These are phyloP conservation scores for Protosalanx chinensis DNA, from an alignment of 2,797 vertebrate species.

Conservation along the genomic window DNA sequence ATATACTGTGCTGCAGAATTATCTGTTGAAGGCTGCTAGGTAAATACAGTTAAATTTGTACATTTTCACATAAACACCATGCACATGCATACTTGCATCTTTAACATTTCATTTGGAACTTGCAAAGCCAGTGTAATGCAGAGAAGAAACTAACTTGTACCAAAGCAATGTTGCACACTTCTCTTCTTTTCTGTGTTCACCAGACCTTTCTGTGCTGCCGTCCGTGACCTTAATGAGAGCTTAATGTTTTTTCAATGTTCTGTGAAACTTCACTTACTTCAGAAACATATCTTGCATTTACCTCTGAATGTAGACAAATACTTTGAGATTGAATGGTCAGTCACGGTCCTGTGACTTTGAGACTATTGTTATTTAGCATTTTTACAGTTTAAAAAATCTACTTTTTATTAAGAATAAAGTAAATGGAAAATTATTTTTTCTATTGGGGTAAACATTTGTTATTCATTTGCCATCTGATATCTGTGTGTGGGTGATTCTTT, in stretches of 20 bases:
- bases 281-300: slow-evolving; percentile 33
- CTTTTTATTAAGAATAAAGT: slow-evolving; percentile 4
- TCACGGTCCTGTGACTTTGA: slow-evolving; percentile 19
- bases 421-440: slow-evolving; percentile 31
- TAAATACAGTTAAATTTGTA: slow-evolving; percentile 12
- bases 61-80: slow-evolving; percentile 9
- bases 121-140: slow-evolving; percentile 25
- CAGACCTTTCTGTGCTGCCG: slow-evolving; percentile 44
- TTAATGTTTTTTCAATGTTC: slow-evolving; percentile 29
- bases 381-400: neutral
- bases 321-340: slow-evolving; percentile 20
- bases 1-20: neutral
- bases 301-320: slow-evolving; percentile 30
- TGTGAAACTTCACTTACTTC: slow-evolving; percentile 36
- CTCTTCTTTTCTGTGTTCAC: slow-evolving; percentile 29
- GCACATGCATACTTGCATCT: slow-evolving; percentile 18
- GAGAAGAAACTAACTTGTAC: slow-evolving; percentile 41
- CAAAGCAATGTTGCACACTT: slow-evolving; percentile 43
- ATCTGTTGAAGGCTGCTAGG: neutral
- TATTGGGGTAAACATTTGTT: slow-evolving; percentile 30
- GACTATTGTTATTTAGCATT: slow-evolving; percentile 19
- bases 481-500: slow-evolving; percentile 39
- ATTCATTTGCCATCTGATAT: slow-evolving; percentile 24
- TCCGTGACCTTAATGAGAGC: slow-evolving; percentile 27
- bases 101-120: slow-evolving; percentile 28